A percentile compares a stretch with the other conserved stretches of the same genome.
These are phyloP conservation scores for Scaptomyza graminum DNA, from an alignment of 1,140 invertebrate genomes.

Conservation along the genomic window DNA sequence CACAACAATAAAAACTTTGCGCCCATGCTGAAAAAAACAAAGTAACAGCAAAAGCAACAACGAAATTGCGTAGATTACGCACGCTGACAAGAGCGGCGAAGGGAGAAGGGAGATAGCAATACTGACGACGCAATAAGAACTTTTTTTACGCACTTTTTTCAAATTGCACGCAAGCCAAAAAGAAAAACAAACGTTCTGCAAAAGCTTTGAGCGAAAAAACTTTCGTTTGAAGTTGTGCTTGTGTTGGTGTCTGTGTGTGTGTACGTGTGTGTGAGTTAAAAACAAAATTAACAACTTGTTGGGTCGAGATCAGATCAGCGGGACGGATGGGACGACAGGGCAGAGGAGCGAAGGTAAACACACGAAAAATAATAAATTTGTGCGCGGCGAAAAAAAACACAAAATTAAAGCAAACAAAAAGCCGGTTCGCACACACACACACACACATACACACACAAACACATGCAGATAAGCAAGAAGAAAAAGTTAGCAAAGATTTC, in stretches of 20 bases:
- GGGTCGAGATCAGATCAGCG: constrained; percentile 6
- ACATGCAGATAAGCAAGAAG: constrained; percentile 27
- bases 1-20: constrained; percentile 63
- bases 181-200: constrained; percentile 35
- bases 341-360: neutral
- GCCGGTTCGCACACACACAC: constrained; percentile 62
- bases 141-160: constrained; percentile 65
- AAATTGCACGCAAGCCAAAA: neutral
- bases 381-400: constrained; percentile 42
- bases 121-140: constrained; percentile 29
- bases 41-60: constrained; percentile 43
- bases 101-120: neutral
- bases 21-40: constrained; percentile 40
- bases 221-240: constrained; percentile 51
- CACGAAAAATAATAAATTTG: constrained; percentile 36
- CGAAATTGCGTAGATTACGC: constrained; percentile 66
- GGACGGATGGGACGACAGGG: constrained; percentile 1
- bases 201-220: constrained; percentile 45
- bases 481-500: constrained; percentile 49
- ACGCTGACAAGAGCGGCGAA: constrained; percentile 28
- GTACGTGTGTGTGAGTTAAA: constrained; percentile 36
- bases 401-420: constrained; percentile 75
- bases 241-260: constrained; percentile 13
- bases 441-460: neutral
- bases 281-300: constrained; percentile 61